Evolutionary conservation across 2,113 vertebrate species (phyloP).

Genomic region (Ophthalmolycus amberensis): DNA sequence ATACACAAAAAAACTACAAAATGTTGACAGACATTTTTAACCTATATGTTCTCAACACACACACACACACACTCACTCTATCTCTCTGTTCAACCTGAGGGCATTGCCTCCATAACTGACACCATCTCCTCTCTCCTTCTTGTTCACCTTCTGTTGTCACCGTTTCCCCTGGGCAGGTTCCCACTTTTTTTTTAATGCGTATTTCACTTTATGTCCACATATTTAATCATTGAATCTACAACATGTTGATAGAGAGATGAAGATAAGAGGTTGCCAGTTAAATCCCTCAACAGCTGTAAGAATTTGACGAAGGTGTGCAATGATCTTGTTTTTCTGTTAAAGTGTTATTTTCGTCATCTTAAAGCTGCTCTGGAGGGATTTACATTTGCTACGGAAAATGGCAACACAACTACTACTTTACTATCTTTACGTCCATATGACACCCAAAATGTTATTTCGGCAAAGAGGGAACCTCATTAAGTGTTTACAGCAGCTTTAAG

Average conservation of each 20-base stretch:
- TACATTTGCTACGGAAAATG: not conserved
- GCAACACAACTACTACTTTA: not conserved
- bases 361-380: constrained; percentile 11
- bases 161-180: not conserved
- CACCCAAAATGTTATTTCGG: not conserved
- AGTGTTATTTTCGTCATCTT: not conserved
- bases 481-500: not conserved
- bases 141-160: constrained; percentile 15
- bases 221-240: constrained; percentile 12
- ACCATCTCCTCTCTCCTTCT: constrained; percentile 23
- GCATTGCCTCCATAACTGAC: constrained; percentile 34
- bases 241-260: not conserved
- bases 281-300: constrained; percentile 22
- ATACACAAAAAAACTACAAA: constrained; percentile 4
- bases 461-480: not conserved
- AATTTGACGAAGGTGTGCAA: not conserved
- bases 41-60: constrained; percentile 20
- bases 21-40: constrained; percentile 42
- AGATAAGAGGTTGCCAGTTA: not conserved
- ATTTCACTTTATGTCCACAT: constrained; percentile 5
- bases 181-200: not conserved
- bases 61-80: constrained; percentile 9
- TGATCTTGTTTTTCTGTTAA: not conserved
- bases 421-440: not conserved
- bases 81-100: constrained; percentile 38